Percentiles rank a stretch among this genome's conserved stretches.
Conservation (phyloP, 1,140 invertebrate species). For the Coelopa frigida region DNA sequence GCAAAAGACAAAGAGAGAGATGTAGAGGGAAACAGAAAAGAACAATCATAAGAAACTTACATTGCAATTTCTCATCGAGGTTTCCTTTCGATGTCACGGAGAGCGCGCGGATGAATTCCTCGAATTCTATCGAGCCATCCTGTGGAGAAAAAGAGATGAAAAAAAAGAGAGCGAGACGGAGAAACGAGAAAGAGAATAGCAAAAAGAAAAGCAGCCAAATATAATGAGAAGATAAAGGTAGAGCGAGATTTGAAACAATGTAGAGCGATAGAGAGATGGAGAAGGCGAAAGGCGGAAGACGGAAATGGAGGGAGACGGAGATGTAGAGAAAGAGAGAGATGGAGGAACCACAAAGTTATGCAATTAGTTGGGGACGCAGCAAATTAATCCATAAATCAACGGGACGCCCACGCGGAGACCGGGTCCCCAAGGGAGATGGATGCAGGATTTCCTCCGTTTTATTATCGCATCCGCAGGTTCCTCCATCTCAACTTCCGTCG, state of each 20-base stretch:
- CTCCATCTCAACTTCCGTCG: too few relatives aligned
- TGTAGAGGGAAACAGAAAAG: neutral
- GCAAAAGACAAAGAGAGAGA: neutral
- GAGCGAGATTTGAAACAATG: neutral
- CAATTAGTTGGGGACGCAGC: slow-evolving; percentile 10
- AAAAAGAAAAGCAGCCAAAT: neutral
- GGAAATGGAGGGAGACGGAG: neutral
- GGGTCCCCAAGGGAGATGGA: too few relatives aligned
- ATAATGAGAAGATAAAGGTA: neutral
- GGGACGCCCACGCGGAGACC: too few relatives aligned
- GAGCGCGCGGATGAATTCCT: slow-evolving; percentile 92
- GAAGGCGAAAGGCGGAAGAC: neutral
- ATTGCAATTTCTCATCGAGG: slow-evolving; percentile 92
- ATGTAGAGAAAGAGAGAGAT: neutral
- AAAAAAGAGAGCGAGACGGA: neutral
- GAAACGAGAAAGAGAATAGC: neutral
- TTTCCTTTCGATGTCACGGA: slow-evolving; percentile 94
- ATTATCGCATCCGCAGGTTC: too few relatives aligned
- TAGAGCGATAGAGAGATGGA: neutral
- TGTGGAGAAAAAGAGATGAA: slow-evolving; percentile 40
- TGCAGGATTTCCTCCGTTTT: too few relatives aligned
- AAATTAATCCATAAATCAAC: slow-evolving; percentile 14
- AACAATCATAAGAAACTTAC: slow-evolving; percentile 59
- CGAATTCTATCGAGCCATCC: slow-evolving; percentile 97
- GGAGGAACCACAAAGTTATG: slow-evolving; percentile 1